Evolutionary conservation across 2,888 invertebrate genomes (phyloP).

Genomic region (Tetanocera ferruginea): DNA sequence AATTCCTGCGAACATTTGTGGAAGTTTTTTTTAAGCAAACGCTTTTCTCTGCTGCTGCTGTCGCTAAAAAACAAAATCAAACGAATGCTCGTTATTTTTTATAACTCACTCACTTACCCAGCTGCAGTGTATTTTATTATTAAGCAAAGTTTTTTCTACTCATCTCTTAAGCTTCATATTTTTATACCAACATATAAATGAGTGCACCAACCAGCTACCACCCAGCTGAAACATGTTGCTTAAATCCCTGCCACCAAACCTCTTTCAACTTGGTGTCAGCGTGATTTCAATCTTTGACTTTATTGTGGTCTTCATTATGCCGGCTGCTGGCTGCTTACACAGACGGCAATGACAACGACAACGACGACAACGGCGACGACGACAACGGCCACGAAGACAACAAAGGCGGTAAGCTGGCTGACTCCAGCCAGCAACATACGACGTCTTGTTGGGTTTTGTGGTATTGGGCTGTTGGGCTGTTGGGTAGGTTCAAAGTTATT

Average conservation of each 20-base stretch:
- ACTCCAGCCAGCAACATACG: too few species aligned
- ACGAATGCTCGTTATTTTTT: not conserved
- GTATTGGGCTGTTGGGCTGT: too few species aligned
- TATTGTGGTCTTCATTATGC: slow-evolving; percentile 11
- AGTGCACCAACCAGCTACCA: not conserved
- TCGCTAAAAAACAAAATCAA: too few species aligned
- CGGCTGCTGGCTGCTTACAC: not conserved
- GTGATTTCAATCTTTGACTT: slow-evolving; percentile 31
- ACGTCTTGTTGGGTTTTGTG: too few species aligned
- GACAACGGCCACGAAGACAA: not conserved
- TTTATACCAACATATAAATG: not conserved
- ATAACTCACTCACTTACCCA: not conserved
- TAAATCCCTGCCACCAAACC: not conserved
- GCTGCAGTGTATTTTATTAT: not conserved
- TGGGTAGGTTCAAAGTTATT: not conserved
- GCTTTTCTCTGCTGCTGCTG: too few species aligned
- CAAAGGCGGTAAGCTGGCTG: not conserved
- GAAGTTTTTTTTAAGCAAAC: too few species aligned
- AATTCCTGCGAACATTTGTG: too few species aligned
- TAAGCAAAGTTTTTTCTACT: not conserved
- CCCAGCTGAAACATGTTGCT: not conserved
- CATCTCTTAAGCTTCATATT: not conserved
- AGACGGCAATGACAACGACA: not conserved
- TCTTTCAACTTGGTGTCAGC: not conserved
- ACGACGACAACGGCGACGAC: too few species aligned